Conservation (phyloP, 2,888 invertebrate genomes). For the Conus canariensis region DNA sequence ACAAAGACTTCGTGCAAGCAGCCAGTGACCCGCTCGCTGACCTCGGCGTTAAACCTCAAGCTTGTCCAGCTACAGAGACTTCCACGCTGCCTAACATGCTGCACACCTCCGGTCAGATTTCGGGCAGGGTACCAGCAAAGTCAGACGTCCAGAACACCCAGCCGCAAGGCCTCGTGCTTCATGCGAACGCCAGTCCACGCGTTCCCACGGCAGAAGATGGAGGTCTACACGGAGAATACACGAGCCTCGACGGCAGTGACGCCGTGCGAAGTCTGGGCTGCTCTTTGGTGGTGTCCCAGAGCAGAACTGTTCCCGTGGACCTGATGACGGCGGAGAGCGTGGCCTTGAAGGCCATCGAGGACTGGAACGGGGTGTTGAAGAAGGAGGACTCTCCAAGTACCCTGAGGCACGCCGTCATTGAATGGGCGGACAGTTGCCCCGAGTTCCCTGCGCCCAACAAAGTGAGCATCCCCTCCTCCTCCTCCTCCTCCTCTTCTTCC, state of each 20-base stretch:
- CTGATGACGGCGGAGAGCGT: not conserved
- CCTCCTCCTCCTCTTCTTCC: not conserved
- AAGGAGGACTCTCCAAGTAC: not conserved
- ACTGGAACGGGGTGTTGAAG: not conserved
- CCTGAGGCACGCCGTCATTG: not conserved
- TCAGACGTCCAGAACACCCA: not conserved
- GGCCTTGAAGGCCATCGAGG: not conserved
- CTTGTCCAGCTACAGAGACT: not conserved
- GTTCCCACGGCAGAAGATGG: not conserved
- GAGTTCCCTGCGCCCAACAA: not conserved
- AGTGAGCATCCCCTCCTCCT: not conserved
- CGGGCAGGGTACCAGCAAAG: not conserved
- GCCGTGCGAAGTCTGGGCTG: no score
- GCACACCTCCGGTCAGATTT: not conserved
- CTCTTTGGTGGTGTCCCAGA: no score
- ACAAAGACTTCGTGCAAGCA: not conserved
- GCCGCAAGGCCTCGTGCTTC: no score
- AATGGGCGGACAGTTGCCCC: not conserved
- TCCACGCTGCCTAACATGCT: not conserved
- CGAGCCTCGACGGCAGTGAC: not conserved
- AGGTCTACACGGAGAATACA: not conserved
- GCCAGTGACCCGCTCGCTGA: not conserved
- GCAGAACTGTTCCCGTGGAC: not conserved
- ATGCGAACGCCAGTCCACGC: no score
- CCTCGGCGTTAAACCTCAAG: not conserved